Conservation (phyloP, 2,797 vertebrate genomes). For the Chelon labrosus region DNA sequence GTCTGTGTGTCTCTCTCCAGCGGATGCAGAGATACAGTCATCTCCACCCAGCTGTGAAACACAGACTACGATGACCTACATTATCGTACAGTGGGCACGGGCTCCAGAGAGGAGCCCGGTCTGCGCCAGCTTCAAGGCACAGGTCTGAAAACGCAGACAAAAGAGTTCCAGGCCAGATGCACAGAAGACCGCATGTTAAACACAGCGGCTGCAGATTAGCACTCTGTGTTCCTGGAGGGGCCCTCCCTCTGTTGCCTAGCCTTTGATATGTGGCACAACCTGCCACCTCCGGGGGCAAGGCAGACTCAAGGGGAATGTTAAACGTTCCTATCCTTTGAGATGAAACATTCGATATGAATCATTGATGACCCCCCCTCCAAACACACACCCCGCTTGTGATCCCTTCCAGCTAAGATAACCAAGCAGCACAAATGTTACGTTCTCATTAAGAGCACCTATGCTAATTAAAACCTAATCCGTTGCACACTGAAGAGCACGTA, state of each 20-base stretch:
- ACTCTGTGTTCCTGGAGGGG: constrained; percentile 61
- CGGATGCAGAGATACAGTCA: constrained; percentile 49
- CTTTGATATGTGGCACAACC: constrained; percentile 85
- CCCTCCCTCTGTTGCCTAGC: constrained; percentile 64
- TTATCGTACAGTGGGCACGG: constrained; percentile 71
- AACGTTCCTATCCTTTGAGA: constrained; percentile 83
- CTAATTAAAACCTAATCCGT: constrained; percentile 71
- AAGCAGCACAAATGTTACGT: constrained; percentile 70
- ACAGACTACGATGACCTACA: constrained; percentile 81
- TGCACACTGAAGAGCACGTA: not conserved
- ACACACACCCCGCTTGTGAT: constrained; percentile 2
- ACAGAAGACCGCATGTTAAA: constrained; percentile 68
- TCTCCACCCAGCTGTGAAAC: constrained; percentile 77
- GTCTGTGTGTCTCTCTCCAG: constrained; percentile 22
- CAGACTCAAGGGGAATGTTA: constrained; percentile 83
- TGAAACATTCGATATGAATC: constrained; percentile 84
- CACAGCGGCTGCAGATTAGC: constrained; percentile 68
- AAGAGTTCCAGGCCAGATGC: constrained; percentile 62
- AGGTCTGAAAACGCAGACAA: constrained; percentile 67
- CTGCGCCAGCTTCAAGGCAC: constrained; percentile 56
- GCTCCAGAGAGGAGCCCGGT: constrained; percentile 65
- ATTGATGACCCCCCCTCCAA: constrained; percentile 72
- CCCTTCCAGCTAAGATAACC: constrained; percentile 69
- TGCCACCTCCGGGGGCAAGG: constrained; percentile 73
- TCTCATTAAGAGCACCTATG: constrained; percentile 67